Conservation (phyloP, 2,113 vertebrate species). For the Pardalotus punctatus region DNA sequence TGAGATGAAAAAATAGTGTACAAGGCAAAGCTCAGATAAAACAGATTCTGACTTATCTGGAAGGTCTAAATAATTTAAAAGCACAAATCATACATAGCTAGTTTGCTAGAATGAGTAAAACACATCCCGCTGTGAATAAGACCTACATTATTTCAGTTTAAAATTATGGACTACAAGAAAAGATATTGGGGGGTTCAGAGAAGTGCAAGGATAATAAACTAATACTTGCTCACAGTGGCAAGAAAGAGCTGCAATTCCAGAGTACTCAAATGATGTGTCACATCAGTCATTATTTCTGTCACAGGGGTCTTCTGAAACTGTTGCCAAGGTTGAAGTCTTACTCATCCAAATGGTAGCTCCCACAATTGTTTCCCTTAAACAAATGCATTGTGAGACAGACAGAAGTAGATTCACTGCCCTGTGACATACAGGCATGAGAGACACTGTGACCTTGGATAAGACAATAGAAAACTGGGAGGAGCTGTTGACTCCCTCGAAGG, state of each 20-base stretch:
- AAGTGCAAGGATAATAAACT: background rate
- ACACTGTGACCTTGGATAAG: background rate
- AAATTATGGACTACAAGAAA: constrained; percentile 40
- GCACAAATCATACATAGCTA: constrained; percentile 56
- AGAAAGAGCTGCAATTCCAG: background rate
- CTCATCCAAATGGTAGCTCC: background rate
- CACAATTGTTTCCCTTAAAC: background rate
- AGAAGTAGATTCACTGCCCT: background rate
- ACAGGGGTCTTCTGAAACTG: background rate
- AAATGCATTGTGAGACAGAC: background rate
- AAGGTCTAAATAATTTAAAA: constrained; percentile 76
- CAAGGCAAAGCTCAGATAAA: constrained; percentile 70
- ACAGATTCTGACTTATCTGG: constrained; percentile 67
- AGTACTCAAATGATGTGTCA: background rate
- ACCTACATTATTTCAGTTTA: constrained; percentile 44
- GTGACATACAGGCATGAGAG: background rate
- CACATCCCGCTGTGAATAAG: constrained; percentile 56
- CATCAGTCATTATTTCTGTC: background rate
- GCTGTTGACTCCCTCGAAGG: background rate
- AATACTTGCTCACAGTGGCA: background rate
- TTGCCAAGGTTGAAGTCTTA: background rate
- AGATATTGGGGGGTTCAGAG: background rate
- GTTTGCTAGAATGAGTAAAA: constrained; percentile 55
- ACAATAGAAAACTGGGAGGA: background rate
- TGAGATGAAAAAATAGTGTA: constrained; percentile 64